These are phyloP conservation scores for Ferdinandea cuprea DNA, from an alignment of 2,888 invertebrate species.

Conservation along the genomic window DNA sequence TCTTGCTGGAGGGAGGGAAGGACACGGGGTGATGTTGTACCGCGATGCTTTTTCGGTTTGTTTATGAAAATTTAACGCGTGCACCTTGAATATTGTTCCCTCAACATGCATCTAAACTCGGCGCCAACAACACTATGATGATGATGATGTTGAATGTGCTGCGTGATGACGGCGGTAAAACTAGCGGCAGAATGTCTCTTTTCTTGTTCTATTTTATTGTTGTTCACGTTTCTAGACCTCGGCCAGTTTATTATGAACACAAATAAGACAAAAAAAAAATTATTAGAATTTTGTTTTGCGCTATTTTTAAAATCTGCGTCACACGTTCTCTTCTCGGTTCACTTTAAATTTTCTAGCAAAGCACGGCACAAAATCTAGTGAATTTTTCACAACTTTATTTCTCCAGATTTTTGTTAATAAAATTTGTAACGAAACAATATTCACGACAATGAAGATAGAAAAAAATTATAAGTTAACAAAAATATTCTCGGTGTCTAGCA, in stretches of 20 bases:
- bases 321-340: constrained; percentile 63
- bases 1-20: not conserved
- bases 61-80: constrained; percentile 59
- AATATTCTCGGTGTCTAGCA: constrained; percentile 18
- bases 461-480: constrained; percentile 16
- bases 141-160: constrained; percentile 7
- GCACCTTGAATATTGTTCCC: constrained; percentile 42
- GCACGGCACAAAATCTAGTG: constrained; percentile 29
- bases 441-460: constrained; percentile 11
- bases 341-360: constrained; percentile 12
- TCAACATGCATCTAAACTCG: constrained; percentile 49
- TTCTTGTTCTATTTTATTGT: constrained; percentile 52
- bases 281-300: constrained; percentile 69
- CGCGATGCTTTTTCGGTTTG: constrained; percentile 40
- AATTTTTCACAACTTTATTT: constrained; percentile 5
- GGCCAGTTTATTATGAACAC: constrained; percentile 45
- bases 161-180: constrained; percentile 15
- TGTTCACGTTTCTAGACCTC: constrained; percentile 54
- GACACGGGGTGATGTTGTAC: no score
- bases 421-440: constrained; percentile 37
- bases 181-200: constrained; percentile 38
- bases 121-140: constrained; percentile 34
- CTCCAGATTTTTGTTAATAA: constrained; percentile 1
- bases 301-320: constrained; percentile 74
- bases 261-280: constrained; percentile 36